phyloP scores from a whole-genome alignment of 2,797 vertebrate genomes.

The Amphiprion clarkii region DNA sequence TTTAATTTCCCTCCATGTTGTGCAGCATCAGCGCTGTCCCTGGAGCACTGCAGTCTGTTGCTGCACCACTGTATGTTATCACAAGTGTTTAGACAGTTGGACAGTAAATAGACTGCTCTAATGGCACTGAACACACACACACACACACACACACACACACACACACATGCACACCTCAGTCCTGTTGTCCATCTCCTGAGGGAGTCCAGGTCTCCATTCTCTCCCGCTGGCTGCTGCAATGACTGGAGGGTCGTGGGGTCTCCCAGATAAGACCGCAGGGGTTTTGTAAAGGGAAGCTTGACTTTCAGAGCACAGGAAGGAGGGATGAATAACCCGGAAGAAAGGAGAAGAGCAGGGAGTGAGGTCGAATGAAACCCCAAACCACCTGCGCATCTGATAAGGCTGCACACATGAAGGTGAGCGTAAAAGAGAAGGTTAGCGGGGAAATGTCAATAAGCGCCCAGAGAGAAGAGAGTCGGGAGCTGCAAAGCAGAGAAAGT shows the following conservation, averaged over 20 bases:
- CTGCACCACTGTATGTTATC: constrained; percentile 74
- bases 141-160: constrained; percentile 13
- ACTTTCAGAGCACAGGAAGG: constrained; percentile 93
- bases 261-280: constrained; percentile 88
- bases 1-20: constrained; percentile 29
- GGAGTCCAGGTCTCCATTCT: constrained; percentile 72
- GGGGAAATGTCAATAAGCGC: constrained; percentile 83
- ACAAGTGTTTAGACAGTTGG: constrained; percentile 82
- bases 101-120: constrained; percentile 78
- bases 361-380: constrained; percentile 89
- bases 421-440: constrained; percentile 87
- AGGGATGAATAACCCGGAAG: constrained; percentile 87
- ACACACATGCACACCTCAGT: constrained; percentile 48
- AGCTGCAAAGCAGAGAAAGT: constrained; percentile 50
- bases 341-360: constrained; percentile 83
- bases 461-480: constrained; percentile 71
- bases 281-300: constrained; percentile 91
- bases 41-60: constrained; percentile 47
- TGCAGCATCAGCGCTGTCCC: constrained; percentile 35
- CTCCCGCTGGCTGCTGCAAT: constrained; percentile 63
- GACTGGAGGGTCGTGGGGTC: constrained; percentile 87
- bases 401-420: constrained; percentile 82
- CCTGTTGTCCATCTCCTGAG: constrained; percentile 57
- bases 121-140: constrained; percentile 38
- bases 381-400: constrained; percentile 91